phyloP scores from a whole-genome alignment of 2,797 vertebrate species.

The Ctenopoma kingsleyae region DNA sequence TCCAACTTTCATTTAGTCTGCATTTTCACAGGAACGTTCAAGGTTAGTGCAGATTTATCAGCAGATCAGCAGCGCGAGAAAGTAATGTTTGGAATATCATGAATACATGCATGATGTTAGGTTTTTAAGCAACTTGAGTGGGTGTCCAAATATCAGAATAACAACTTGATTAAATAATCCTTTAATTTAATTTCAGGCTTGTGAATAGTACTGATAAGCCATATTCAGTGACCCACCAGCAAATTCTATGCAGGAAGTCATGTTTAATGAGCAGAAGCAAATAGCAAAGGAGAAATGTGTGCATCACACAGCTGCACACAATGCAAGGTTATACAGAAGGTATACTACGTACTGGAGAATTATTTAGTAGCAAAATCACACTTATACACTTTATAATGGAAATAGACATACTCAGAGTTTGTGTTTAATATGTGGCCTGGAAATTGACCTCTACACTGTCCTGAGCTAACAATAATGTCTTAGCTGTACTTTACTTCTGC shows the following conservation, averaged over 20 bases:
- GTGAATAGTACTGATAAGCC: constrained; percentile 63
- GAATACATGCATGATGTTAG: constrained; percentile 53
- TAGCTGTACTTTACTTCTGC: constrained; percentile 10
- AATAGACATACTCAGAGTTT: constrained; percentile 19
- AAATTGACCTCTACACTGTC: constrained; percentile 18
- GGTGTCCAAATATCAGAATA: constrained; percentile 54
- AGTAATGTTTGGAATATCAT: constrained; percentile 37
- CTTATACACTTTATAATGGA: constrained; percentile 15
- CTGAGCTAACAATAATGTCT: constrained; percentile 27
- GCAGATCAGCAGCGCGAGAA: constrained; percentile 48
- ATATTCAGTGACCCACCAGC: constrained; percentile 53
- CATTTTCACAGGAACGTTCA: constrained; percentile 60
- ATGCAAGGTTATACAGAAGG: constrained; percentile 19
- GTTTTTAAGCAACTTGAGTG: constrained; percentile 52
- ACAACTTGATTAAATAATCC: constrained; percentile 69
- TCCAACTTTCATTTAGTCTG: constrained; percentile 49
- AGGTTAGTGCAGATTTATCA: constrained; percentile 71
- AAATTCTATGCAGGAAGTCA: constrained; percentile 62
- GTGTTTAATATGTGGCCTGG: constrained; percentile 34
- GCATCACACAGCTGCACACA: constrained; percentile 26
- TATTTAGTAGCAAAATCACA: constrained; percentile 24
- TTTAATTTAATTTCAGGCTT: constrained; percentile 72
- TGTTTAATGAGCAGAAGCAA: constrained; percentile 65
- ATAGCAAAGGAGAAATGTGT: constrained; percentile 46
- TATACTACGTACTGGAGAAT: neutral